Evolutionary conservation across 2,113 vertebrate genomes (phyloP), one percentile per base, ranked within the genome.

Genomic region (Salvelinus sp.): DNA sequence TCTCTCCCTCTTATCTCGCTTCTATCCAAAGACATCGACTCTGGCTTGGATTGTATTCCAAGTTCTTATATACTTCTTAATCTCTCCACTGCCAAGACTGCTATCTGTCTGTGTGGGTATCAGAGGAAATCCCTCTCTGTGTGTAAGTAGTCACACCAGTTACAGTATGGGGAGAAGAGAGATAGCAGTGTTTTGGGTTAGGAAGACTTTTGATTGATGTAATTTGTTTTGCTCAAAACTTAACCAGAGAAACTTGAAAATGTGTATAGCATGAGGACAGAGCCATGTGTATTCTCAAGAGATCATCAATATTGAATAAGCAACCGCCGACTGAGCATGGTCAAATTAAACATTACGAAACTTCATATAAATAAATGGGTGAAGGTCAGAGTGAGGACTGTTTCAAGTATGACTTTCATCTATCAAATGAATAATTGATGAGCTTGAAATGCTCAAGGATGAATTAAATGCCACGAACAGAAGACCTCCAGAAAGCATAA

Each of bases 1-100:
- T 78, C 86, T 88, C 77, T 85, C 85, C 80, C 82, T 78, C 86
- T 89, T 88, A 89, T 88, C 85, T 88, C 69, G 84, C n/a, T 6
- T 27, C 18, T 38, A 71, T 54, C 70, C 77, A 78, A 91, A 92
- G 88, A 83, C 83, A 86, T 83, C 78, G 72, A 85, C 86, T 79
- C 66, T 73, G 85, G 86, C 83, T 83, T 80, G 90, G 90, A 92
- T 91, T 91, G 89, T 90, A 90, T 76, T 79, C 83, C 86, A 87
- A 87, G 84, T 77, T 88, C 85, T 87, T 88, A 88, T 90, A 87
- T 71, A 14, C 25, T 58, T 58, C 47, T 54, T 85, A 88, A 83
- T 88, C 82, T 87, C 73, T 38, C 4, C 3, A 28, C 78, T 80
- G 79, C 80, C 83, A 73, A 71, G 4, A 62, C n/a, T 62, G 50